Evolutionary conservation across 2,797 vertebrate species (phyloP), one percentile per base, ranked within the genome.

Genomic region (Pseudomugil gertrudae): DNA sequence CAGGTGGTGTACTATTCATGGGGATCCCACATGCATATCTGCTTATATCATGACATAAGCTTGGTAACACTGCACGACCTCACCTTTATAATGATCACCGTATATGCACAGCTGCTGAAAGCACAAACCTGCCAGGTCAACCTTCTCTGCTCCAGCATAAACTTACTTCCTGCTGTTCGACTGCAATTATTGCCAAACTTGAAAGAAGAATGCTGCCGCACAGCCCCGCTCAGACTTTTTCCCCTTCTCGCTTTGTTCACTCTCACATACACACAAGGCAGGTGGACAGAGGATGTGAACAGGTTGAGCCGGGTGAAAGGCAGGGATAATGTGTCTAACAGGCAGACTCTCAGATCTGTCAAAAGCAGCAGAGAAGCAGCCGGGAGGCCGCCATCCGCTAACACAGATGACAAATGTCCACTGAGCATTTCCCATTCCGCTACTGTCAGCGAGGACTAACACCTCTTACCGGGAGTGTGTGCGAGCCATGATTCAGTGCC

Each of bases 371-470:
- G 88, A 74, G 83, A 81, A 79, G 86, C 80, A 80, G 81, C 84
- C 84, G 38, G 76, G 84, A 80, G 82, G 81, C 80, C 55, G 61
- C 76, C 79, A 80, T 74, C 79, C 76, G 24, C 86, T 83, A 74
- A 83, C 83, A 82, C 56, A 78, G 85, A 91, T 89, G 84, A 92
- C 85, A 90, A 90, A 90, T 86, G 85, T 86, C 85, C 82, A 72
- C 83, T 63, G 84, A 89, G 85, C 74, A 64, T 87, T 89, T 91
- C 83, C 84, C 69, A 87, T 88, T 90, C 83, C 84, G 57, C 79
- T 72, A 66, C 87, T 88, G 86, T 90, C 89, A 85, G 77, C 57
- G 35, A 82, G 74, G 80, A 90, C 84, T 83, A 74, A 80, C 80
- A 43, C 74, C 69, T 78, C 64, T 54, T 47, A 79, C 74, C 57